A percentile compares a stretch with the other conserved stretches of the same genome.
Conservation (phyloP, 2,888 invertebrate species). For the Ormyrus nitidulus region DNA sequence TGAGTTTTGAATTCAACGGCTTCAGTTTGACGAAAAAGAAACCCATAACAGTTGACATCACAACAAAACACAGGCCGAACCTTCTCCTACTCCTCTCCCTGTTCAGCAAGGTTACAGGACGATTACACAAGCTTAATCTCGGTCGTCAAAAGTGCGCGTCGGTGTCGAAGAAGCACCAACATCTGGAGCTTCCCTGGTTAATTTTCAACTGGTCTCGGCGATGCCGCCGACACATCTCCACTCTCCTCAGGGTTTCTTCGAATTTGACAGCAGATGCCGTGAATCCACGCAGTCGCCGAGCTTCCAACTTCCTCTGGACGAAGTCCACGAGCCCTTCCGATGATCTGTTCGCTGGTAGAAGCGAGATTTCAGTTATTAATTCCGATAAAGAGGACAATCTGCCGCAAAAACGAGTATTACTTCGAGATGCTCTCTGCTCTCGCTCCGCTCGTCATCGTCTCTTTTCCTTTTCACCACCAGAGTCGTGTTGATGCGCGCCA, state of each 20-base stretch:
- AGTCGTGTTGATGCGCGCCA: too few species aligned
- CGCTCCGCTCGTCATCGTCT: too few species aligned
- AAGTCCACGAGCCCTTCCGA: too few species aligned
- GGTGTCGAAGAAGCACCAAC: too few species aligned
- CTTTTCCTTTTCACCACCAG: too few species aligned
- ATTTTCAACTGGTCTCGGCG: neutral
- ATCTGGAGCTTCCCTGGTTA: too few species aligned
- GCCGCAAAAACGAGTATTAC: too few species aligned
- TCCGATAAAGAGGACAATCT: too few species aligned
- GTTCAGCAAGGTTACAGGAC: conserved; percentile 20
- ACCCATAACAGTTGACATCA: conserved; percentile 33
- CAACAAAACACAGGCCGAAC: conserved; percentile 32
- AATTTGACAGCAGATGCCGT: conserved; percentile 19
- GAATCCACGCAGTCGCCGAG: neutral
- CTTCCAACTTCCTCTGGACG: too few species aligned
- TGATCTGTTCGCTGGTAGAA: too few species aligned
- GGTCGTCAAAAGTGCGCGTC: too few species aligned
- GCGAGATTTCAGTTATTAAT: conserved; percentile 32
- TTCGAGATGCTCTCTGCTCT: too few species aligned
- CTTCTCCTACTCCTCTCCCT: neutral
- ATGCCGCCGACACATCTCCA: conserved; percentile 35
- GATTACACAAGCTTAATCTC: neutral
- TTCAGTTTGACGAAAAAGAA: neutral
- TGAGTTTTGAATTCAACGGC: neutral
- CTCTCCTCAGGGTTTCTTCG: neutral